phyloP scores from a whole-genome alignment of 2,113 vertebrate genomes.

The Hemicordylus capensis region DNA sequence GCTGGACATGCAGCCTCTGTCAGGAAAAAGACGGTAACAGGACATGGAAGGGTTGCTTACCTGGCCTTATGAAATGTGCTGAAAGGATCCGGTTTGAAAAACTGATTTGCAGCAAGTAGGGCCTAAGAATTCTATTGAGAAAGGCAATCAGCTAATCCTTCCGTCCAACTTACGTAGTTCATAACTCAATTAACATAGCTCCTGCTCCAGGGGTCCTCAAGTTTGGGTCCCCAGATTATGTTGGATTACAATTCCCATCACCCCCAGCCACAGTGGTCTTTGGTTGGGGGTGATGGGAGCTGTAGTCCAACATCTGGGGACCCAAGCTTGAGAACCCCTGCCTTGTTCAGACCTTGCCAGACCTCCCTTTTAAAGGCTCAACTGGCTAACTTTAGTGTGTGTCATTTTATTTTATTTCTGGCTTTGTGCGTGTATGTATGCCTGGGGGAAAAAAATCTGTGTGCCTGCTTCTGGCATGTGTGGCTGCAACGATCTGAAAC shows the following conservation, averaged over 20 bases:
- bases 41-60: neutral
- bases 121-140: neutral
- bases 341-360: no score
- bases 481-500: no score
- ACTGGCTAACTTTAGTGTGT: neutral
- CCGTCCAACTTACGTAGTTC: neutral
- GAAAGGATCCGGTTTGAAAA: neutral
- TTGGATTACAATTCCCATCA: no score
- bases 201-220: no score
- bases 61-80: neutral
- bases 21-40: neutral
- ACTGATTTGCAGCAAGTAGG: neutral
- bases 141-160: neutral
- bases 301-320: no score
- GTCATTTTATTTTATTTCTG: neutral
- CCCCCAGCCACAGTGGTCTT: no score
- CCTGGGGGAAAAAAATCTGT: neutral
- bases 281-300: no score
- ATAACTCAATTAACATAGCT: neutral
- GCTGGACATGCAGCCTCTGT: no score
- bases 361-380: neutral
- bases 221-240: no score
- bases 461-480: neutral
- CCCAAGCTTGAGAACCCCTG: no score
- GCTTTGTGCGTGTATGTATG: neutral